These are phyloP conservation scores for Ctenomys sociabilis DNA, from an alignment of 2,113 vertebrate genomes.

Conservation along the genomic window DNA sequence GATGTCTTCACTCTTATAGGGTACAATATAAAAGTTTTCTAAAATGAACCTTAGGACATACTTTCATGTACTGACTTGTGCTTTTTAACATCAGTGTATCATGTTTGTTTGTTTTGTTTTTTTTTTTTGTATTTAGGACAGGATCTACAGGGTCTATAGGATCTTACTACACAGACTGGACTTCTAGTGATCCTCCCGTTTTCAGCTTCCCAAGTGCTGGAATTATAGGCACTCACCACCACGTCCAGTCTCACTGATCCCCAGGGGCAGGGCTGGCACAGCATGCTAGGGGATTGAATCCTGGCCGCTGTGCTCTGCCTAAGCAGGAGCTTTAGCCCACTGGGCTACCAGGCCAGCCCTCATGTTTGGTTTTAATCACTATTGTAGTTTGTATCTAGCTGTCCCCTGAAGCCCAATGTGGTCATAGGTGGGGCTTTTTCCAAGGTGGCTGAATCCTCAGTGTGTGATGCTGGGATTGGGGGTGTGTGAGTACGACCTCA, in stretches of 20 bases:
- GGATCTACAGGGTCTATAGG: too few relatives aligned
- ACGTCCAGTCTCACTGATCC: too few relatives aligned
- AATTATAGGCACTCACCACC: too few relatives aligned
- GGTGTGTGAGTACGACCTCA: neutral
- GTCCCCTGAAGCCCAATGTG: neutral
- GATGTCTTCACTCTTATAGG: neutral
- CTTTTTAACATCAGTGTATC: neutral
- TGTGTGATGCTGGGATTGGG: neutral
- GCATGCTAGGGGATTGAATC: too few relatives aligned
- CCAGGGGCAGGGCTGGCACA: too few relatives aligned
- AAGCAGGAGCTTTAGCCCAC: too few relatives aligned
- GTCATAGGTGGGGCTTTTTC: neutral
- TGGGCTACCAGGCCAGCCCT: too few relatives aligned
- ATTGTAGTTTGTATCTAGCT: neutral
- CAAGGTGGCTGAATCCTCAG: neutral
- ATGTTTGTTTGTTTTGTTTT: neutral
- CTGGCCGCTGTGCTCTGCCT: too few relatives aligned
- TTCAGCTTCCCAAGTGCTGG: too few relatives aligned
- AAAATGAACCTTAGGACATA: neutral
- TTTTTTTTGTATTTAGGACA: too few relatives aligned
- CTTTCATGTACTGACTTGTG: constrained; percentile 37
- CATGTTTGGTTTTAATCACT: neutral
- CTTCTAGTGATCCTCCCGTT: too few relatives aligned
- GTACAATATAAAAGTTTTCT: constrained; percentile 13
- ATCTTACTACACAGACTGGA: too few relatives aligned